Evolutionary conservation across 2,888 invertebrate species (phyloP).

Genomic region (Toxonevra muliebris): DNA sequence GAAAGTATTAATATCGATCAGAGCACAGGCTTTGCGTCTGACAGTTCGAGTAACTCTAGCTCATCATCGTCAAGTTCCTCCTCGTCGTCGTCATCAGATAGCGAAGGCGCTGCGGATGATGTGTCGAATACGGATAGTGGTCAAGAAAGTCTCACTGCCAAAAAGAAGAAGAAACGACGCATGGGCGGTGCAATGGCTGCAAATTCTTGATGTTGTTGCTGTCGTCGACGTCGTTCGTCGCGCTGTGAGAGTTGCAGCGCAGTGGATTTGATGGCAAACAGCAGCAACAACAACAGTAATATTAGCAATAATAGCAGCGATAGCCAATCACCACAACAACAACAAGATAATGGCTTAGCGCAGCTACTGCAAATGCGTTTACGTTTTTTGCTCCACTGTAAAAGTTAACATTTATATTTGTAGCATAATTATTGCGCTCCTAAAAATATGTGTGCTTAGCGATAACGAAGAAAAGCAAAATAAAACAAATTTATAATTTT

Average conservation of each 20-base stretch:
- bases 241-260: slow-evolving; percentile 15
- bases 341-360: slow-evolving; percentile 32
- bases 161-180: slow-evolving; percentile 80
- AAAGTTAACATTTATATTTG: slow-evolving; percentile 43
- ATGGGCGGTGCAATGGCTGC: slow-evolving; percentile 57
- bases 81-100: slow-evolving; percentile 52
- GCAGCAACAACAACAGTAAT: not conserved
- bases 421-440: slow-evolving; percentile 17
- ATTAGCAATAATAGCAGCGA: not conserved
- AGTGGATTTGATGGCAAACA: slow-evolving; percentile 8
- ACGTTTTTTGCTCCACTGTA: slow-evolving; percentile 36
- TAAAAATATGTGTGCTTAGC: not conserved
- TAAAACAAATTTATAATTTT: too few relatives aligned
- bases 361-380: slow-evolving; percentile 49
- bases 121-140: slow-evolving; percentile 80
- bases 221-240: slow-evolving; percentile 21
- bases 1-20: slow-evolving; percentile 85
- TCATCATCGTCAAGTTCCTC: slow-evolving; percentile 79
- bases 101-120: slow-evolving; percentile 59
- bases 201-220: slow-evolving; percentile 54
- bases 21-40: slow-evolving; percentile 91
- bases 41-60: slow-evolving; percentile 87
- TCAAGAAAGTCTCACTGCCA: slow-evolving; percentile 87
- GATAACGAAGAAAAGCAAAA: too few relatives aligned
- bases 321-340: slow-evolving; percentile 1